Evolutionary conservation across 2,888 invertebrate genomes (phyloP).

Genomic region (Phyllotreta cruciferae): DNA sequence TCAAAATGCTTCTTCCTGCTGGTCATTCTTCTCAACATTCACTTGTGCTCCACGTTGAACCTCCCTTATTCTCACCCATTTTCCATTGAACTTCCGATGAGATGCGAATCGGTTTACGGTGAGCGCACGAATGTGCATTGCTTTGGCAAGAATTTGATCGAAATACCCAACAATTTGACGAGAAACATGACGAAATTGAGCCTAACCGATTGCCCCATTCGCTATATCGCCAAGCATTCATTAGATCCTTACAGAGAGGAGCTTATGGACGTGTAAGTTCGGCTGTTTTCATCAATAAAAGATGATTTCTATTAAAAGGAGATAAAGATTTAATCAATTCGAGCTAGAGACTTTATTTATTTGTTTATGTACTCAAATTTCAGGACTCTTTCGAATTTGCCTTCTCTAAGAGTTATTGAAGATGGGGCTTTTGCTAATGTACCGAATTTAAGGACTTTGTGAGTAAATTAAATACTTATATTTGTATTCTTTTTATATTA

Average conservation of each 20-base stretch:
- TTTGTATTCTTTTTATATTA: conserved; percentile 6
- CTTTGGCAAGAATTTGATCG: conserved; percentile 49
- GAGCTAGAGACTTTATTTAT: background rate
- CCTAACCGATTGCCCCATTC: conserved; percentile 55
- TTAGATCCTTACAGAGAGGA: conserved; percentile 54
- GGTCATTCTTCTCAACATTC: background rate
- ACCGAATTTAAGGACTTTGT: conserved; percentile 62
- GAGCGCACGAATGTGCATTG: conserved; percentile 49
- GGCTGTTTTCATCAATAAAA: conserved; percentile 1
- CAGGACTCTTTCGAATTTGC: conserved; percentile 67
- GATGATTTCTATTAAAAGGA: background rate
- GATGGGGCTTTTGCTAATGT: conserved; percentile 67
- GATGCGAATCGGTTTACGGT: conserved; percentile 40
- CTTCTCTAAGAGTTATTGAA: conserved; percentile 64
- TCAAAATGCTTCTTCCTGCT: background rate
- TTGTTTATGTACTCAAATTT: no score
- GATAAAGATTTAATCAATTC: conserved; percentile 5
- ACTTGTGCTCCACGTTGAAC: background rate
- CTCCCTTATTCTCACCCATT: no score
- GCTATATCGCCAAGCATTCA: conserved; percentile 48
- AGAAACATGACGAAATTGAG: conserved; percentile 51
- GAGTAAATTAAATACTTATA: no score
- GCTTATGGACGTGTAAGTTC: conserved; percentile 58
- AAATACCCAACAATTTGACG: conserved; percentile 53
- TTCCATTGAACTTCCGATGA: conserved; percentile 11